These are phyloP conservation scores for Hafferia zeledoni DNA, from an alignment of 2,797 vertebrate species.

Conservation along the genomic window DNA sequence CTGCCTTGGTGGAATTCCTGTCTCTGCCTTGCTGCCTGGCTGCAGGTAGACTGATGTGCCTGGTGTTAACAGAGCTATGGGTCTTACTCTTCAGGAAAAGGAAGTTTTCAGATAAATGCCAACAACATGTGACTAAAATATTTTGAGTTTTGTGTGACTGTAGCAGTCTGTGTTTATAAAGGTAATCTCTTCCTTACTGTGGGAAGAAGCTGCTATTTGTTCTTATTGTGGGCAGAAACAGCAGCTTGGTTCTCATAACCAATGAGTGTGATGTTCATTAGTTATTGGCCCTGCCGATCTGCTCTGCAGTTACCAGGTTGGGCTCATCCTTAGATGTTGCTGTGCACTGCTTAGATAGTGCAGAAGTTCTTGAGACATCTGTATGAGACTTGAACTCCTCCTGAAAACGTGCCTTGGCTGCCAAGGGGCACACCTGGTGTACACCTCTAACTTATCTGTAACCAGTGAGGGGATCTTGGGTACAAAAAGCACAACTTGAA, in stretches of 20 bases:
- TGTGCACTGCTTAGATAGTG: neutral
- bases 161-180: neutral
- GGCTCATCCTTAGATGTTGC: neutral
- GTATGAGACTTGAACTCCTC: neutral
- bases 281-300: neutral
- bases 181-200: neutral
- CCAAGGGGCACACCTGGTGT: neutral
- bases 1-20: neutral
- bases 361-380: neutral
- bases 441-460: neutral
- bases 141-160: neutral
- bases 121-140: neutral
- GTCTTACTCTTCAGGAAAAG: neutral
- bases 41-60: neutral
- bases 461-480: neutral
- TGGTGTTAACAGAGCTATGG: neutral
- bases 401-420: neutral
- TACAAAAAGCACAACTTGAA: neutral
- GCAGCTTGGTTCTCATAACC: neutral
- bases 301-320: neutral
- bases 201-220: neutral
- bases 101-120: neutral
- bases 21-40: neutral
- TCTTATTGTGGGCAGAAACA: neutral
- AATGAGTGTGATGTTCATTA: neutral